Evolutionary conservation across 2,113 vertebrate species (phyloP).

Genomic region (Arothron firmamentum): DNA sequence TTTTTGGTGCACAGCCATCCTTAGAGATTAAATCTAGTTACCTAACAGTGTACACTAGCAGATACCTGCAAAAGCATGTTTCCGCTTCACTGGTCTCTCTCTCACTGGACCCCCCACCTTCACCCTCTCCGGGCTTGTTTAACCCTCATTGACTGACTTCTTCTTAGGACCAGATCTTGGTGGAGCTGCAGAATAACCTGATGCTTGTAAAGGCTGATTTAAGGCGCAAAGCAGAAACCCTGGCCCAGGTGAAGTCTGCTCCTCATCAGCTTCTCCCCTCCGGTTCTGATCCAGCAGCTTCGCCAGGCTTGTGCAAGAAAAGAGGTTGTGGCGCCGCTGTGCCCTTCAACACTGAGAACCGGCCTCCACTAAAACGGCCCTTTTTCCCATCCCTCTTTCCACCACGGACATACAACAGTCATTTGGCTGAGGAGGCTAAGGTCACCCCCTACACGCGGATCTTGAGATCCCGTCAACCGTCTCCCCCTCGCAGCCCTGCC

Average conservation of each 20-base stretch:
- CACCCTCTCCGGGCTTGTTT: conserved; percentile 29
- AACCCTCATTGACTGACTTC: conserved; percentile 56
- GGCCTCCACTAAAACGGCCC: conserved; percentile 81
- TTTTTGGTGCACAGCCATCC: conserved; percentile 31
- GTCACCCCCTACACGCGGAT: conserved; percentile 74
- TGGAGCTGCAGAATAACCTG: conserved; percentile 91
- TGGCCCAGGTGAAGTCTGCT: conserved; percentile 63
- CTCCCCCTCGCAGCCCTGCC: conserved; percentile 70
- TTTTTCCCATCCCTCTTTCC: conserved; percentile 82
- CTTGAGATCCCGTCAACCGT: conserved; percentile 74
- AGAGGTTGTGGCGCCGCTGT: conserved; percentile 68
- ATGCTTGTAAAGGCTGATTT: conserved; percentile 87
- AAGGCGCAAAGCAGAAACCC: conserved; percentile 80
- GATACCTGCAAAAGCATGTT: conserved; percentile 32
- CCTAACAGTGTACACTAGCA: conserved; percentile 37
- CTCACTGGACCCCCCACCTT: conserved; percentile 25
- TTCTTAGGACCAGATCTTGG: conserved; percentile 87
- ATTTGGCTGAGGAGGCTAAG: conserved; percentile 39
- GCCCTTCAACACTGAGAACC: conserved; percentile 77
- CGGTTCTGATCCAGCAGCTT: conserved; percentile 60
- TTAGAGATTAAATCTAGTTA: conserved; percentile 41
- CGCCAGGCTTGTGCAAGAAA: conserved; percentile 77
- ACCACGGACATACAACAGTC: conserved; percentile 51
- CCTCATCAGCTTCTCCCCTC: conserved; percentile 72
- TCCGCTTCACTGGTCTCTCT: conserved; percentile 1